Conservation (phyloP, 2,113 vertebrate species). For the Axis porcinus region DNA sequence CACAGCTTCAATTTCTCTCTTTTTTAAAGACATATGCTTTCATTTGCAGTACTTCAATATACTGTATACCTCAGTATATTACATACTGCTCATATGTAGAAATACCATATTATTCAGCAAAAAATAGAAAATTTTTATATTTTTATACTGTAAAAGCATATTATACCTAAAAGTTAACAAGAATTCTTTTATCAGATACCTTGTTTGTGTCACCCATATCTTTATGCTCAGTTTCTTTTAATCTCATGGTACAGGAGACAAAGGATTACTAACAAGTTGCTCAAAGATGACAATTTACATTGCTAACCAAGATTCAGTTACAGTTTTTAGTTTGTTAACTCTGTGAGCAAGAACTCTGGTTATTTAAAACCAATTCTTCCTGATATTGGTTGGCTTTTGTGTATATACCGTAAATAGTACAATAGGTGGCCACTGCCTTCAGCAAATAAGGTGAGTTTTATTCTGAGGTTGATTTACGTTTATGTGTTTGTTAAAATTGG, state of each 20-base stretch:
- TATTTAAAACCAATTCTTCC: neutral
- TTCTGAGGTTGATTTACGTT: neutral
- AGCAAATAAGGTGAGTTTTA: neutral
- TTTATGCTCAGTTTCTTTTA: conserved; percentile 7
- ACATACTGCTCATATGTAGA: neutral
- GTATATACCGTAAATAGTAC: neutral
- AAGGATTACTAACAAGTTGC: neutral
- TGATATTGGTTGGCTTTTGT: conserved; percentile 4
- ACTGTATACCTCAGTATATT: neutral
- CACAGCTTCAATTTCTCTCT: neutral
- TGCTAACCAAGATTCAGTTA: neutral
- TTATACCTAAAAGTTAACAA: neutral
- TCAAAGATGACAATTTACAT: neutral
- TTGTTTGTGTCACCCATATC: neutral
- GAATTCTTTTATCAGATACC: neutral
- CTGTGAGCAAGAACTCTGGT: neutral
- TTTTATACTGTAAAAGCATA: neutral
- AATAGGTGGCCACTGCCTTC: neutral
- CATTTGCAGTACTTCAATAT: neutral
- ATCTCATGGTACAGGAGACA: neutral
- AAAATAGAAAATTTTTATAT: neutral
- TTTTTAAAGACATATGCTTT: neutral
- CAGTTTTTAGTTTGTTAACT: conserved; percentile 13
- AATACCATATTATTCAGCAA: neutral
- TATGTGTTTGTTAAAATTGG: neutral